Evolutionary conservation across 2,888 invertebrate species (phyloP), one percentile per base, ranked within the genome.

Genomic region (Tetragnatha montana): DNA sequence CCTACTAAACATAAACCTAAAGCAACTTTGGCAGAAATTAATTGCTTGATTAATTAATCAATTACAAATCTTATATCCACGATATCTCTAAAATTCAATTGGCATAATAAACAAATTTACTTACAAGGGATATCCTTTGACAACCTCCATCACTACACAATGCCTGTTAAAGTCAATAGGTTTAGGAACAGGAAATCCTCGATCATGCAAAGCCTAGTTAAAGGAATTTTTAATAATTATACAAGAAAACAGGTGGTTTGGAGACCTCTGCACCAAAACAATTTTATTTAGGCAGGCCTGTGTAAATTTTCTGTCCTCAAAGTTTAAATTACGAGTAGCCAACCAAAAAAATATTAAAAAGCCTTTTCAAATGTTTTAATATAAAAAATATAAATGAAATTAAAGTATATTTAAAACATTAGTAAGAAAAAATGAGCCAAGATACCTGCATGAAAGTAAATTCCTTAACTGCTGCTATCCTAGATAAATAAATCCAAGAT

Each of bases 381-480:
- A 60, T 8, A 60, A 60, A 60, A 60, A 60, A 60, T 60, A 60
- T 60, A 60, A 60, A 60, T 60, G 14, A 60, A 10, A 12, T 1
- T 35, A 35, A 35, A 60, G 60, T 60, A 14, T 60, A 60, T 12
- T 60, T 14, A 60, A 14, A 60, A 60, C 10, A 17, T 60, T 60
- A 60, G 6, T 60, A 60, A 8, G 60, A 0, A 60, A 14, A 8
- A 75, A 22, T 22, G 14, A 74, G n/a, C 35, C 47, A 7, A 69
- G 19, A 87, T 91, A 94, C 94, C 93, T 97, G 97, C 98, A 99
- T 97, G 93, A 98, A 99, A 0, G 98, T 98, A 94, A 97, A 99
- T 94, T 99, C 99, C 92, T 98, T 97, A 1, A 97, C 97, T 0
- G 99, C 99, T 0, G 99, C 98, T 92, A 99, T 96, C 88, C 99